A percentile compares a stretch with the other conserved stretches of the same genome.
phyloP scores from a whole-genome alignment of 1,140 invertebrate genomes.

The Acromyrmex charruanus region DNA sequence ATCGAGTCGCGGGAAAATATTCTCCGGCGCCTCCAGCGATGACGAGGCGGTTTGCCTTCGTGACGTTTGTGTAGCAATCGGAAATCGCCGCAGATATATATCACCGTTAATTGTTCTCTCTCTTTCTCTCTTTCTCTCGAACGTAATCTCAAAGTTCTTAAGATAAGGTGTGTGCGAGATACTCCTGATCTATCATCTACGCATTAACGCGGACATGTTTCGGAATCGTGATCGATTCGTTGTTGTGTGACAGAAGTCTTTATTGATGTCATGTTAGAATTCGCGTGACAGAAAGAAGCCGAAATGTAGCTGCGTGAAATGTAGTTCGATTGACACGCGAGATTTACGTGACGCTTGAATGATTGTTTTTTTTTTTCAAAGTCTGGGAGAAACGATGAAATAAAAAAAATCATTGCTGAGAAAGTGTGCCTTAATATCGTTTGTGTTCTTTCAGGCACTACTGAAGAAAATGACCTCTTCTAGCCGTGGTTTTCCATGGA shows the following conservation, averaged over 20 bases:
- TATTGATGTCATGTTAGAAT: too few relatives aligned
- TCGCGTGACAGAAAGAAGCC: neutral
- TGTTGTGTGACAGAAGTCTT: neutral
- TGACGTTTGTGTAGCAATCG: too few relatives aligned
- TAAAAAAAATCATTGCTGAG: neutral
- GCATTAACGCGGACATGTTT: neutral
- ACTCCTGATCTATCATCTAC: neutral
- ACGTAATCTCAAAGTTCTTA: neutral
- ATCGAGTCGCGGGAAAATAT: neutral
- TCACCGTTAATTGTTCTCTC: neutral
- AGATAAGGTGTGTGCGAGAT: neutral
- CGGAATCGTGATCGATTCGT: neutral
- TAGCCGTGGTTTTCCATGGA: constrained; percentile 82
- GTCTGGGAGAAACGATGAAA: neutral
- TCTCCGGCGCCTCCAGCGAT: neutral
- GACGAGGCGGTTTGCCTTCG: neutral
- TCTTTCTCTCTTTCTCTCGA: neutral
- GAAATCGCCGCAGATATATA: neutral
- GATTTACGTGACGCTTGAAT: neutral
- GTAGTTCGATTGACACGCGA: neutral
- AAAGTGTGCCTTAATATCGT: neutral
- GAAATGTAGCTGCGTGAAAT: neutral
- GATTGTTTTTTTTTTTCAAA: neutral
- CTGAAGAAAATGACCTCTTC: constrained; percentile 83
- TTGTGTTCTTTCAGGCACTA: constrained; percentile 77